Evolutionary conservation across 23 tunicate genomes (phyloP), one percentile per base, ranked within the genome.

Genomic region (Ascidia mentula): DNA sequence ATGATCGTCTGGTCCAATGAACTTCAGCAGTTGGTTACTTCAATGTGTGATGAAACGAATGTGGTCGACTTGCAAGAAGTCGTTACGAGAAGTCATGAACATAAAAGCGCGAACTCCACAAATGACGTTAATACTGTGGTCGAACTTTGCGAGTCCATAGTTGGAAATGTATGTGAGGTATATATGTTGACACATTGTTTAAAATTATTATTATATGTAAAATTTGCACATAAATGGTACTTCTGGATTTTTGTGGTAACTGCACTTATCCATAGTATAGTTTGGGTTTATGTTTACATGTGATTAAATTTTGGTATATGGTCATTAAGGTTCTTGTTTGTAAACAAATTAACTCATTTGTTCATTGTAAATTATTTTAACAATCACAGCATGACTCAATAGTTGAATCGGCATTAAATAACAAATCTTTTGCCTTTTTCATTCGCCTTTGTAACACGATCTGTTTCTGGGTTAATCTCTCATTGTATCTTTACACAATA

Each of bases 391-490:
- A n/a, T n/a, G n/a, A n/a, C n/a, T n/a, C n/a, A n/a, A n/a, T n/a
- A n/a, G n/a, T n/a, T n/a, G n/a, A n/a, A n/a, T n/a, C n/a, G n/a
- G n/a, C n/a, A n/a, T n/a, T n/a, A n/a, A n/a, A n/a, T n/a, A n/a
- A n/a, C n/a, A n/a, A n/a, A n/a, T n/a, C n/a, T n/a, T n/a, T n/a
- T n/a, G n/a, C n/a, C n/a, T n/a, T n/a, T n/a, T n/a, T n/a, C n/a
- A n/a, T n/a, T n/a, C n/a, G n/a, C n/a, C n/a, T n/a, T n/a, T 53
- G 65, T 53, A 53, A 53, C 65, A 53, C 65, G 24, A 53, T 53
- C 65, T 53, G 65, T 1, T 5, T 53, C 13, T 53, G 65, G 22
- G 65, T 20, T 5, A 26, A 53, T 5, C 13, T 20, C 28, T 28
- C 1, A 53, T 53, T 53, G 65, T 20, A 53, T 20, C 65, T 20